phyloP scores from a whole-genome alignment of 2,888 invertebrate genomes.

The Dastarcus helophoroides region DNA sequence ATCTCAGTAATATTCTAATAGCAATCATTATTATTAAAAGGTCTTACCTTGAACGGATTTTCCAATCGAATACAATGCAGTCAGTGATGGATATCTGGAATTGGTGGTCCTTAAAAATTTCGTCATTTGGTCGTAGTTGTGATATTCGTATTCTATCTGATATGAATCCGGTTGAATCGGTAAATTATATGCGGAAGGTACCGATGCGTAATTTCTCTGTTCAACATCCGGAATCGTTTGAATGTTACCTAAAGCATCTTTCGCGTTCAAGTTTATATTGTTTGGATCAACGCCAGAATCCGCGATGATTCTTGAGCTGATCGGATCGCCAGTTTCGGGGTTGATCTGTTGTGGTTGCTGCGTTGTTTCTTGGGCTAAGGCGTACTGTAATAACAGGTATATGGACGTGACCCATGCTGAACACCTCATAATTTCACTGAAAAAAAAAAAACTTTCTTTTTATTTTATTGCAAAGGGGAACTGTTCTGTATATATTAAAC shows the following conservation, averaged over 20 bases:
- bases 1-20: not conserved
- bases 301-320: conserved; percentile 2
- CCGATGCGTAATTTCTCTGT: conserved; percentile 21
- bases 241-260: too few species aligned
- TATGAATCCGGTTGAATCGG: conserved; percentile 24
- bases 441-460: conserved; percentile 1
- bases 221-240: conserved; percentile 9
- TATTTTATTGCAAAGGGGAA: conserved; percentile 33
- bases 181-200: conserved; percentile 15
- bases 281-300: conserved; percentile 4
- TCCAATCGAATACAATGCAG: conserved; percentile 86
- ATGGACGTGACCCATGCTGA: conserved; percentile 5
- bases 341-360: not conserved
- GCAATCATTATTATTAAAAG: conserved; percentile 3
- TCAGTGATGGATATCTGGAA: conserved; percentile 71
- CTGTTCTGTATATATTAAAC: too few species aligned
- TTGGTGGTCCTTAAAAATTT: conserved; percentile 70
- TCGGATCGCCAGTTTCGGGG: conserved; percentile 2
- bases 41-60: conserved; percentile 77
- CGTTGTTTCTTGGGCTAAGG: conserved; percentile 4
- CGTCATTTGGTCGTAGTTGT: conserved; percentile 78
- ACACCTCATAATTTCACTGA: conserved; percentile 5
- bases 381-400: conserved; percentile 1
- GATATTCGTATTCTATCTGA: conserved; percentile 68
- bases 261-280: conserved; percentile 2